Conservation (phyloP, 2,113 vertebrate genomes). For the Regulus satrapa region DNA sequence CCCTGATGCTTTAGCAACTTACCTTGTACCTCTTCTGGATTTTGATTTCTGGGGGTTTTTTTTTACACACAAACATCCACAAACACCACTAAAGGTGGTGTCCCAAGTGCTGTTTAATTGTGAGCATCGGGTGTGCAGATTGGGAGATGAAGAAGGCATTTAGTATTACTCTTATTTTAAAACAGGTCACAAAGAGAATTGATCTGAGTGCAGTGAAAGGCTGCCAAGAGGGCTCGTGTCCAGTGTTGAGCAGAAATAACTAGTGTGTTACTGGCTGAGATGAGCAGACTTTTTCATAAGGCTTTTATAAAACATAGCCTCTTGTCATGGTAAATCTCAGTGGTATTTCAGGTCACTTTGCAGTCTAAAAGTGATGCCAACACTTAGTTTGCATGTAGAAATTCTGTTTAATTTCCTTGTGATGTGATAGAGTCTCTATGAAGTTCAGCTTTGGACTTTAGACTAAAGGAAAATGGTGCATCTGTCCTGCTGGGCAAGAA, state of each 20-base stretch:
- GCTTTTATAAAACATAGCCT: neutral
- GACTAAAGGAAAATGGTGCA: neutral
- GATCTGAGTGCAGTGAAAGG: neutral
- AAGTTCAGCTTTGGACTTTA: neutral
- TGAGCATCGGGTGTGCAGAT: neutral
- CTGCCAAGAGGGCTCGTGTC: neutral
- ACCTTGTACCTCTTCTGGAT: neutral
- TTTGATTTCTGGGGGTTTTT: neutral
- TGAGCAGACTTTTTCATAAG: neutral
- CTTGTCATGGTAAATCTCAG: neutral
- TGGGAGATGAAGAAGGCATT: neutral
- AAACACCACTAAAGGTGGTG: neutral
- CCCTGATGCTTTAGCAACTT: neutral
- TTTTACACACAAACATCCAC: neutral
- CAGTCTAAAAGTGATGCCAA: neutral
- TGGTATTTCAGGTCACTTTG: neutral
- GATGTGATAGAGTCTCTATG: neutral
- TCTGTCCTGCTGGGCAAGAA: neutral
- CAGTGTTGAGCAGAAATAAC: neutral
- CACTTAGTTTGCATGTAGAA: neutral
- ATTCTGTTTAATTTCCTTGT: neutral
- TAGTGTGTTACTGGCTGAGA: neutral
- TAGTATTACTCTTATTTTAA: neutral
- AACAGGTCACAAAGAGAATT: neutral
- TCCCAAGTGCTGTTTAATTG: neutral